Conservation (phyloP, 2,797 vertebrate genomes). For the Platyrinchus mystaceus region DNA sequence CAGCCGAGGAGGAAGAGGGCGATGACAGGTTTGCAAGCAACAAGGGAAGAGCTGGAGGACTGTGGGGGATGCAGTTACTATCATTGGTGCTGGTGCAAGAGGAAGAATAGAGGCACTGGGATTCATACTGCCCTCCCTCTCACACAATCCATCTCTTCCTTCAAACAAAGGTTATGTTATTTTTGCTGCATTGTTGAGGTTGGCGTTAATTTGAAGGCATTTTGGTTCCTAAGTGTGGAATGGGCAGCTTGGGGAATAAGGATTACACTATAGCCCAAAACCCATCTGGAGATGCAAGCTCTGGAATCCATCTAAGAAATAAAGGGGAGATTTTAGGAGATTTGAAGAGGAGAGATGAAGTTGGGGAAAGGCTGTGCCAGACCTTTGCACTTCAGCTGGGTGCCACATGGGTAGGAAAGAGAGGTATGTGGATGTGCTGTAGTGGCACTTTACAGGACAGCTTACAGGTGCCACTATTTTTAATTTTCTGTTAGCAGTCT, state of each 20-base stretch:
- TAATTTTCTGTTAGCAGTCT: not conserved
- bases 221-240: not conserved
- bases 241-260: not conserved
- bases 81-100: not conserved
- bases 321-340: not conserved
- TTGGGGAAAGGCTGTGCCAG: not conserved
- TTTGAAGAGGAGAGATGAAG: not conserved
- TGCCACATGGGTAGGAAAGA: not conserved
- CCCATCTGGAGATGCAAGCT: not conserved
- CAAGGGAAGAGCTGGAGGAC: not conserved
- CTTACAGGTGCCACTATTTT: not conserved
- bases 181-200: not conserved
- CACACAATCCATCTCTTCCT: not conserved
- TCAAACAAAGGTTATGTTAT: not conserved
- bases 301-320: not conserved
- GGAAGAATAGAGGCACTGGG: not conserved
- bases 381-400: not conserved
- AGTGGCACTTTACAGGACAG: not conserved
- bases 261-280: not conserved
- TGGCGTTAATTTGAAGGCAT: not conserved
- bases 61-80: not conserved
- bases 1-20: not conserved
- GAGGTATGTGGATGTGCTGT: not conserved
- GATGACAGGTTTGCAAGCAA: fast-evolving
- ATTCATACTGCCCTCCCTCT: fast-evolving